Conservation (phyloP, 2,888 invertebrate genomes). For the Drosophila pegasa region DNA sequence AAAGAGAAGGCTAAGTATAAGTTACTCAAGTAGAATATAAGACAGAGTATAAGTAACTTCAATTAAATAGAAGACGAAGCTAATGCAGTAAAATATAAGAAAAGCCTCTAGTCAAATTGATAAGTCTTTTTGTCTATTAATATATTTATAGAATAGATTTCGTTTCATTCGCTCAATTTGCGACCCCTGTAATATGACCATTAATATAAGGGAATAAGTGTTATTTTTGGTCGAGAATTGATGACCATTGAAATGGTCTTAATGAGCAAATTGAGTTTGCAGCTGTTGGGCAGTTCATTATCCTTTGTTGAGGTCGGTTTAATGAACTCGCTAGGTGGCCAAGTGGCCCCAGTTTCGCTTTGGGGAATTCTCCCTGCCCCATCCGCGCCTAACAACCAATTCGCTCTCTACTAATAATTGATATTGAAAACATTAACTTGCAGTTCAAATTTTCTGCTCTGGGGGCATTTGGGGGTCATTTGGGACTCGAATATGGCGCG, state of each 20-base stretch:
- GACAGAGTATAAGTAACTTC: neutral
- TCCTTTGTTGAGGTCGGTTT: conserved; percentile 61
- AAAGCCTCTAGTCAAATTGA: neutral
- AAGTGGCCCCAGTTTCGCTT: conserved; percentile 49
- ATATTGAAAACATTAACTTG: conserved; percentile 69
- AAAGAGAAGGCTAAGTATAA: too few species aligned
- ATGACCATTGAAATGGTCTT: conserved; percentile 63
- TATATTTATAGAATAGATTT: neutral
- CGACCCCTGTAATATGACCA: conserved; percentile 24
- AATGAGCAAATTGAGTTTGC: conserved; percentile 54
- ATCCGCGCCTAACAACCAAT: neutral
- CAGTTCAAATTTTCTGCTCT: conserved; percentile 26
- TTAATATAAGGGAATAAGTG: conserved; percentile 41
- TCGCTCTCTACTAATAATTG: conserved; percentile 60
- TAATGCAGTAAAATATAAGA: too few species aligned
- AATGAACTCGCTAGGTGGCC: conserved; percentile 74
- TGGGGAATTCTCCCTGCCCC: conserved; percentile 2
- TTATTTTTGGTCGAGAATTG: conserved; percentile 51
- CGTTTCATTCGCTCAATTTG: neutral
- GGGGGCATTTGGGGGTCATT: conserved; percentile 50
- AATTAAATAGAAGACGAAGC: neutral
- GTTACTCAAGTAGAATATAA: neutral
- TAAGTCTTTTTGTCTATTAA: neutral
- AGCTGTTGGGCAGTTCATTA: conserved; percentile 60
- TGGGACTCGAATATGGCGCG: conserved; percentile 22